Percentiles rank a stretch among this genome's conserved stretches.
Evolutionary conservation across 2,113 vertebrate species (phyloP).

Genomic region (Electrona antarctica): DNA sequence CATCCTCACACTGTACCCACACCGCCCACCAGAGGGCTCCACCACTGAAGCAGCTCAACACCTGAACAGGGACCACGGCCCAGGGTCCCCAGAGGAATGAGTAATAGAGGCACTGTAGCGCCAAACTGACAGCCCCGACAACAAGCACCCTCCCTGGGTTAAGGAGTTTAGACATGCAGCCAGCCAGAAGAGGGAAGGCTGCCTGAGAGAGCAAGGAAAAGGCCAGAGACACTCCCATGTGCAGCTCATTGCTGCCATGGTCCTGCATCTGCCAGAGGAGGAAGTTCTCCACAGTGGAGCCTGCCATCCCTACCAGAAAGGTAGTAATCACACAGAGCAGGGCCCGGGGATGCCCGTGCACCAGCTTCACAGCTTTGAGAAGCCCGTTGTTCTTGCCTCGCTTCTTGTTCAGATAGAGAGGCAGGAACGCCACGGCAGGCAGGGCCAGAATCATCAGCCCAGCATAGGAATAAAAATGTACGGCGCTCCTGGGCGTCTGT

Average conservation of each 20-base stretch:
- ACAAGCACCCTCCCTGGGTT: constrained; percentile 63
- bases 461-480: constrained; percentile 83
- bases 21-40: constrained; percentile 85
- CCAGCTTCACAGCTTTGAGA: constrained; percentile 78
- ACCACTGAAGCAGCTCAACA: constrained; percentile 76
- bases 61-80: constrained; percentile 81
- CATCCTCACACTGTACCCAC: constrained; percentile 69
- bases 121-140: constrained; percentile 69
- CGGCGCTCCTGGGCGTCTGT: constrained; percentile 38
- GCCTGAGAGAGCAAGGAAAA: constrained; percentile 79
- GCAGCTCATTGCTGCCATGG: constrained; percentile 78
- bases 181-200: constrained; percentile 70
- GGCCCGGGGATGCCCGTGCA: constrained; percentile 74
- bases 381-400: constrained; percentile 49
- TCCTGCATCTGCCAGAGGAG: constrained; percentile 92
- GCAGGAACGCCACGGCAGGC: constrained; percentile 71
- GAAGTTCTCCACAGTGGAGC: constrained; percentile 80
- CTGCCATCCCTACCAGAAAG: constrained; percentile 67
- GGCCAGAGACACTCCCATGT: constrained; percentile 82
- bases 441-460: constrained; percentile 58
- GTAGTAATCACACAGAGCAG: constrained; percentile 76
- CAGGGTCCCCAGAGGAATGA: constrained; percentile 85
- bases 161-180: constrained; percentile 69
- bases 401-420: constrained; percentile 74
- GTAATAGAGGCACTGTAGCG: constrained; percentile 84